Evolutionary conservation across 2,113 vertebrate species (phyloP).

Genomic region (Sphyrna mokarran): DNA sequence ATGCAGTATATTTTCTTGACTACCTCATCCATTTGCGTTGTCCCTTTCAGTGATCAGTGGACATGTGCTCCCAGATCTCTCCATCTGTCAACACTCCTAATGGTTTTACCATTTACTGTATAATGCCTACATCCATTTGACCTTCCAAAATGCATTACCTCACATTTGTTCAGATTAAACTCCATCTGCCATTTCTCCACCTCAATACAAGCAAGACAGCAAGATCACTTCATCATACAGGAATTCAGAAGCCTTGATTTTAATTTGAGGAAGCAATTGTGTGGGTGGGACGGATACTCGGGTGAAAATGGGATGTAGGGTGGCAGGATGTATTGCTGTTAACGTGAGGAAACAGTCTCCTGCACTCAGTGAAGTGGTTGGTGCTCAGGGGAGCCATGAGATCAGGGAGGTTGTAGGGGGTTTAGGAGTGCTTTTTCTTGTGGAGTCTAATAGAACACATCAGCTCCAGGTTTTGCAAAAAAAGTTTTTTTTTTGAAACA

Average conservation of each 20-base stretch:
- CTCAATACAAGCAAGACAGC: not conserved
- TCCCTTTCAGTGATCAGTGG: too few relatives aligned
- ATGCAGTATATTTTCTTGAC: too few relatives aligned
- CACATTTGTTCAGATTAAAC: too few relatives aligned
- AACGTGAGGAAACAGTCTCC: not conserved
- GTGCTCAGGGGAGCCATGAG: not conserved
- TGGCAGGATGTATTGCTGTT: not conserved
- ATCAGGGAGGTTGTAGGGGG: not conserved
- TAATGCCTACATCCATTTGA: too few relatives aligned
- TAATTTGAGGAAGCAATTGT: not conserved
- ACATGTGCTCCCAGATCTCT: too few relatives aligned
- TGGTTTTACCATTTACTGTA: too few relatives aligned
- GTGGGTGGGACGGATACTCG: not conserved
- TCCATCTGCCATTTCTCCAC: too few relatives aligned
- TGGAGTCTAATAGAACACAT: not conserved
- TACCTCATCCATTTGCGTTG: too few relatives aligned
- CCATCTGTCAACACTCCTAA: too few relatives aligned
- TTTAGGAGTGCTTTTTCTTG: too few relatives aligned
- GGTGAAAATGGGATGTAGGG: not conserved
- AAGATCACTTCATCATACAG: not conserved
- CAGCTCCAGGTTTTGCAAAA: not conserved
- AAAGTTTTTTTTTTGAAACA: not conserved
- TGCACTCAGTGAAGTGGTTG: not conserved
- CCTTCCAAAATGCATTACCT: too few relatives aligned
- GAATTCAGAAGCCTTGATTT: not conserved